Evolutionary conservation across 1,140 invertebrate genomes (phyloP), one percentile per base, ranked within the genome.

Genomic region (Hirudo medicinalis): DNA sequence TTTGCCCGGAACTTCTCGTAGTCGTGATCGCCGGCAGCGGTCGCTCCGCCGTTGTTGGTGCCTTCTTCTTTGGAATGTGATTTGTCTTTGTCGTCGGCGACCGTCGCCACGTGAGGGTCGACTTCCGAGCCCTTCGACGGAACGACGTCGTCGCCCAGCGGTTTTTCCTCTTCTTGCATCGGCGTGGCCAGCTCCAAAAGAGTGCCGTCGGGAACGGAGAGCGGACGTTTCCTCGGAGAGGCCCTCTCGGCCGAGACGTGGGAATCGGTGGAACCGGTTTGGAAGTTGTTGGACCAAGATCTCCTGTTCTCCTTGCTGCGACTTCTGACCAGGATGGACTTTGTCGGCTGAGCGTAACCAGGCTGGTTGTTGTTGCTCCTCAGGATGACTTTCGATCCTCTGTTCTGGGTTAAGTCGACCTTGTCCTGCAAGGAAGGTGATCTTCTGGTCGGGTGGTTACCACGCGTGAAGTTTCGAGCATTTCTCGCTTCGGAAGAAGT

Each of bases 1-100:
- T 74, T 74, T 55, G 63, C 49, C 29, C 63, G 66, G 70, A 54
- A 66, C 19, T 29, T 43, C n/a, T 74, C 73, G 32, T 32, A 69
- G 29, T 55, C 66, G n/a, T 32, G 49, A 40, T 69, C 68, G 13
- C 63, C 70, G 22, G 11, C 20, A 9, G 32, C 32, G n/a, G 29
- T 69, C 68, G 68, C n/a, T 13, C 6, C 43, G 6, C 19, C 22
- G 19, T 11, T 27, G 36, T 11, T 20, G 20, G 20, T 53, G 29
- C 6, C 29, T 4, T 53, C 57, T 25, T 32, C 29, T 20, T 25
- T 32, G 22, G 29, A 22, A 49, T 49, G 43, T 9, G 43, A 13
- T 49, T 49, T 17, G 29, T 19, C 57, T 5, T 60, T 15, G 13
- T n/a, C 19, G 2, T 63, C 67, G 36, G 22, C 27, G 15, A 11